Base-by-base conservation (phyloP, 2,888 invertebrate genomes). In the Eretmocerus hayati region DNA sequence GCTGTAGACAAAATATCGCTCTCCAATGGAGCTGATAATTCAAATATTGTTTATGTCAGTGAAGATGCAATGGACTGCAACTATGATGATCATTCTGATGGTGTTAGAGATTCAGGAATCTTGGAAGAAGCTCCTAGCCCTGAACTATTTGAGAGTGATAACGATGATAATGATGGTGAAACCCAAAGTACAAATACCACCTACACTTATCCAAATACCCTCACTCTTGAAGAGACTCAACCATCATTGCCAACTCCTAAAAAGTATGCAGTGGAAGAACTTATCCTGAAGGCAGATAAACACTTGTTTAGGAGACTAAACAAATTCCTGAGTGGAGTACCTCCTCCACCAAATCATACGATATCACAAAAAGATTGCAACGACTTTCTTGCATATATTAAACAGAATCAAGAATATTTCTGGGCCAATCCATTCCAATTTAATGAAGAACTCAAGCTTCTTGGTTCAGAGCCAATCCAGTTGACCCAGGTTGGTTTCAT, bases 341-440 rank as follows among this genome's bases (percentile, higher is more conserved):
- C 83, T 8, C 87, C 88, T 19, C 88, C 87, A 9, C 87, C 86
- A 1, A 85, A 84, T 20, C 76, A 85, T 11, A 87, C 87, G 13
- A 80, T 78, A 31, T 72, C 83, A 20, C 81, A 83, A 58, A 74
- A 80, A 46, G 82, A 84, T 62, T 79, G 81, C 18, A 73, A 75
- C 21, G 81, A 83, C 62, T 81, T 84, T 69, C 75, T 87, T 16
- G 72, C 76, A 18, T 75, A 74, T 50, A 79, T 81, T 62, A 77
- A 80, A 55, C 67, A 74, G 11, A 76, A 77, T 49, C 69, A 78
- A 15, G 73, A 76, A 16, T 69, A 74, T 2, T 80, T 79, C 58
- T 74, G 72, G 63, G 71, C 69, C 11, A 56, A 59, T 52, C 59
- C 58, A 16, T 55, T 58, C 18, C 30, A 40, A 18, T n/a, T 37